These are phyloP conservation scores for Zaprionus lineosus DNA, from an alignment of 2,888 invertebrate species.

Conservation along the genomic window DNA sequence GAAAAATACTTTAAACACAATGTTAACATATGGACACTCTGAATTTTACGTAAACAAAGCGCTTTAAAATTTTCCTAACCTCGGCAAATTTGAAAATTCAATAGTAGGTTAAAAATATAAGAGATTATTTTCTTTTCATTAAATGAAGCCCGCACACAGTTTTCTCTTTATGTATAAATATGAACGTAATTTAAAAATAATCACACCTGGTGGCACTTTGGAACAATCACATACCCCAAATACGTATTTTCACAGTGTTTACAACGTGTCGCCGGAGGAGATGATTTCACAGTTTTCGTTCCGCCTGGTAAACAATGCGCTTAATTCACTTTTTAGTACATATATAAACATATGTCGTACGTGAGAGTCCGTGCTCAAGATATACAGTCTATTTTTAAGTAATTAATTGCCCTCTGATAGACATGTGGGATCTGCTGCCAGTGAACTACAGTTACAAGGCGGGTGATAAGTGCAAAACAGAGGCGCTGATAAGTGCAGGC, in stretches of 20 bases:
- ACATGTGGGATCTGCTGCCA: conserved; percentile 20
- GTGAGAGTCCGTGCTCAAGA: too few species aligned
- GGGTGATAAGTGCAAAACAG: conserved; percentile 36
- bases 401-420: conserved; percentile 39
- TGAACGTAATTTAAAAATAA: conserved; percentile 4
- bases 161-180: conserved; percentile 6
- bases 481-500: conserved; percentile 37
- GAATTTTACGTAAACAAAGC: too few species aligned
- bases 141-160: too few species aligned
- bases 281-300: conserved; percentile 53
- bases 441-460: conserved; percentile 29
- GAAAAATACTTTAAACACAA: too few species aligned
- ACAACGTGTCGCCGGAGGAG: conserved; percentile 24
- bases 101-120: too few species aligned
- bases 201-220: conserved; percentile 15
- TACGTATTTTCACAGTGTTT: conserved; percentile 45
- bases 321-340: conserved; percentile 6
- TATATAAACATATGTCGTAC: conserved; percentile 4
- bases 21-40: too few species aligned
- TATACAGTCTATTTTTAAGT: conserved; percentile 40
- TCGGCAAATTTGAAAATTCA: too few species aligned
- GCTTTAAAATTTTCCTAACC: too few species aligned
- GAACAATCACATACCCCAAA: conserved; percentile 3
- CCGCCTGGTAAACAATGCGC: conserved; percentile 35
- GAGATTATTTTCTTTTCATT: too few species aligned